Evolutionary conservation across 1,140 invertebrate genomes (phyloP), one percentile per base, ranked within the genome.

Genomic region (Goniozus legneri): DNA sequence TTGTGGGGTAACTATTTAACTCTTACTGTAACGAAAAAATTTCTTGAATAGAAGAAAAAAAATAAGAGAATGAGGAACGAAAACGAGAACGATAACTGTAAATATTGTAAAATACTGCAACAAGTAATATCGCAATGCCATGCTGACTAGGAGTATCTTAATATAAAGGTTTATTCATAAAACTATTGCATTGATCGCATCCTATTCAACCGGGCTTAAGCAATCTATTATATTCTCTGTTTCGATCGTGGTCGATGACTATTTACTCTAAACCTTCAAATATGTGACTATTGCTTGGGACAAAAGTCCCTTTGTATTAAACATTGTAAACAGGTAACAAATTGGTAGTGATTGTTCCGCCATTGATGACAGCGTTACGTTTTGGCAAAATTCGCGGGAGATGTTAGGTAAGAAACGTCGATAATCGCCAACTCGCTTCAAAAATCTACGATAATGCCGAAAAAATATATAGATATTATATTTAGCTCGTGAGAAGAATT

Each of bases 291-390:
- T 68, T 71, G 66, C 67, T 68, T 60, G 56, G 63, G 63, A 67
- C 68, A 71, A 71, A 69, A 71, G 58, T 69, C 67, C 67, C n/a
- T 60, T 47, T 58, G 44, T 54, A 55, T 69, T 73, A 73, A 71
- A 71, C 71, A 70, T 64, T 67, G 65, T 73, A 67, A 73, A 73
- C 65, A 69, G 65, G 64, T 73, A 73, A 73, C 71, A 73, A 73
- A 73, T 64, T 73, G 67, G 64, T 73, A 69, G 62, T 61, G 60
- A 66, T 69, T 65, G 65, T 62, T 63, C 42, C 49, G 63, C 58
- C 54, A 47, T 56, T n/a, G n/a, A n/a, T n/a, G n/a, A n/a, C n/a
- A n/a, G n/a, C n/a, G n/a, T n/a, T n/a, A n/a, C n/a, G n/a, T n/a
- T n/a, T n/a, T n/a, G n/a, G n/a, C n/a, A n/a, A n/a, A n/a, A n/a